Evolutionary conservation across 2,888 invertebrate genomes (phyloP), one percentile per base, ranked within the genome.

Genomic region (Rhingia rostrata): DNA sequence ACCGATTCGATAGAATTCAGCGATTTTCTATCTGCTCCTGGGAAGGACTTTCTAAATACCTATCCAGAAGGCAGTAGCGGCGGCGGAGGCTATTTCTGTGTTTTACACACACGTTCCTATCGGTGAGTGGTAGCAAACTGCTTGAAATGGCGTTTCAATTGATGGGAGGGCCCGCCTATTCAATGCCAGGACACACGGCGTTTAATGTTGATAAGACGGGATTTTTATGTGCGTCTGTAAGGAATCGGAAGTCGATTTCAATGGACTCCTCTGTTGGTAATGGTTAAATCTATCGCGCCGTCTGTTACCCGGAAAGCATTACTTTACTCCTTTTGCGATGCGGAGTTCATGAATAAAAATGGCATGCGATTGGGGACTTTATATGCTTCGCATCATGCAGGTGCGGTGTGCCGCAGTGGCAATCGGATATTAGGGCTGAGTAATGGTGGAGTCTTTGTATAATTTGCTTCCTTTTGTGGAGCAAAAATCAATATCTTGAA

Each of bases 1-100:
- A 67, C 56, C 82, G 66, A 73, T 83, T 78, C 78, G 66, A 78
- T 78, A 67, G 61, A 78, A 78, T 66, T 64, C 53, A 77, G 66
- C 66, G 72, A 77, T 83, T 79, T 69, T 78, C 78, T 83, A 79
- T 73, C 69, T 58, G 12, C 61, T 54, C 39, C n/a, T 37, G 30
- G 9, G 14, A 6, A 30, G n/a, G 39, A 0, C 43, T 61, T 60
- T 41, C 12, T 45, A 30, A 41, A 43, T 10, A 14, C 4, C 30
- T 22, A 4, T n/a, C 32, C 32, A 22, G 49, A 4, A 10, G 9
- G 9, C 10, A 7, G 49, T 0, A 2, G 22, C 22, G 10, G 49
- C 2, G 4, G 22, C 22, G 10, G 49, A 49, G 22, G 22, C 22
- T 22, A 22, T 60, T 60, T 41, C n/a, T 51, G 7, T 32, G 64